Base-by-base conservation (phyloP, 2,113 vertebrate genomes). In the Scartelaos histophorus region DNA sequence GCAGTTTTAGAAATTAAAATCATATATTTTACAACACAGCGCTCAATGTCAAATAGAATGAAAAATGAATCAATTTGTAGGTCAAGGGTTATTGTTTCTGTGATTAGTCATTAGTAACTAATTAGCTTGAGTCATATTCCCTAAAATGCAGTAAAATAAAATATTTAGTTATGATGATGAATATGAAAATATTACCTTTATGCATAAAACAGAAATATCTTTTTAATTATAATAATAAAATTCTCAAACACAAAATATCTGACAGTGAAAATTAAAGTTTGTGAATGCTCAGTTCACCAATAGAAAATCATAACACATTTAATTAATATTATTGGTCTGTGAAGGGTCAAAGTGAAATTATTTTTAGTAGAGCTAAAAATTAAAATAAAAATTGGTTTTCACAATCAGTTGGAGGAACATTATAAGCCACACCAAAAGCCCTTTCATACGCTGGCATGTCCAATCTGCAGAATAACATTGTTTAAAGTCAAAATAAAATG, bases 401-500 rank as follows among this genome's bases (percentile, higher is more conserved):
- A 29, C 15, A 60, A 61, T 61, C 15, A 34, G 58, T 16, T 19
- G 29, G 58, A 25, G 15, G 15, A 61, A 34, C 58, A 61, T 15
- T 71, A 49, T 35, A 9, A 67, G 67, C 72, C 38, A 61, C 76
- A 47, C 66, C 16, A 65, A 76, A 62, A 68, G 21, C 29, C 51
- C 73, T 74, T 51, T 61, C n/a, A 71, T 53, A 74, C 54, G 1
- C 51, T 13, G 24, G 15, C 62, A 25, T 76, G n/a, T 22, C 16
- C 79, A 46, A 76, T 58, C 43, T 67, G 74, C 45, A 80, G 29
- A 80, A 86, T 73, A 79, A 67, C 69, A 69, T 73, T 56, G 81
- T 71, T 85, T 77, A 77, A 76, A 74, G 61, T 76, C 75, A 47
- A 71, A 82, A 54, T 66, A 62, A 87, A 87, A 90, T 90, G 85